Evolutionary conservation across 2,888 invertebrate genomes (phyloP).

Genomic region (Ceramica pisi): DNA sequence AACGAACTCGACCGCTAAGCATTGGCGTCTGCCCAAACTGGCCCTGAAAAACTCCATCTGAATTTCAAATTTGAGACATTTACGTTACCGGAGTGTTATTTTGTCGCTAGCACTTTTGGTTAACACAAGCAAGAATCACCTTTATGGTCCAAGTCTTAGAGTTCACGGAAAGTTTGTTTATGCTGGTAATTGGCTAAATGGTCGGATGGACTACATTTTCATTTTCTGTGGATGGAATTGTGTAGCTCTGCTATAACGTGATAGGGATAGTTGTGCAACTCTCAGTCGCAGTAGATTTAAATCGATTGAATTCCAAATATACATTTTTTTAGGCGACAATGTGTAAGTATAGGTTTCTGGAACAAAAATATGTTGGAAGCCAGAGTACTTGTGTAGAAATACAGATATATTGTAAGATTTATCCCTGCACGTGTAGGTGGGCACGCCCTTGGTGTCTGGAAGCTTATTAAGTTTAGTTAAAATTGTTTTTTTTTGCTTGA

Average conservation of each 20-base stretch:
- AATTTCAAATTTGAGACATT: slow-evolving; percentile 80
- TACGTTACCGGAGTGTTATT: slow-evolving; percentile 75
- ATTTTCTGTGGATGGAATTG: slow-evolving; percentile 72
- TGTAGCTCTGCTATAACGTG: slow-evolving; percentile 64
- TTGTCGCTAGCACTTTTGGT: slow-evolving; percentile 60
- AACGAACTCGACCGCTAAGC: slow-evolving; percentile 79
- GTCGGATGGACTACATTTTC: slow-evolving; percentile 77
- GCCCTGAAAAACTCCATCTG: slow-evolving; percentile 80
- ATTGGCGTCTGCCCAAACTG: slow-evolving; percentile 80
- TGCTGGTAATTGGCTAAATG: slow-evolving; percentile 77
- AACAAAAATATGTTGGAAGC: not conserved
- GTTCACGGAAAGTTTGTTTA: slow-evolving; percentile 43
- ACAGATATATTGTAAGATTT: too few species aligned
- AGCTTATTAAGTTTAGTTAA: too few species aligned
- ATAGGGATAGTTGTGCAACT: slow-evolving; percentile 56
- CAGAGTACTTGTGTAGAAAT: too few species aligned
- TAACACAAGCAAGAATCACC: slow-evolving; percentile 50
- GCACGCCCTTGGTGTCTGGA: too few species aligned
- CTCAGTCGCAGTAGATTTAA: slow-evolving; percentile 27
- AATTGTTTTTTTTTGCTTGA: too few species aligned
- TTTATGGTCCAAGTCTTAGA: slow-evolving; percentile 47
- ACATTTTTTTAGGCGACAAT: slow-evolving; percentile 12
- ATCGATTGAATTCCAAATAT: slow-evolving; percentile 11
- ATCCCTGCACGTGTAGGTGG: too few species aligned
- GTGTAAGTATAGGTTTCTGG: not conserved